Percentiles rank a stretch among this genome's conserved stretches.
phyloP scores from a whole-genome alignment of 2,797 vertebrate genomes.

The Catostomus latipinnis region DNA sequence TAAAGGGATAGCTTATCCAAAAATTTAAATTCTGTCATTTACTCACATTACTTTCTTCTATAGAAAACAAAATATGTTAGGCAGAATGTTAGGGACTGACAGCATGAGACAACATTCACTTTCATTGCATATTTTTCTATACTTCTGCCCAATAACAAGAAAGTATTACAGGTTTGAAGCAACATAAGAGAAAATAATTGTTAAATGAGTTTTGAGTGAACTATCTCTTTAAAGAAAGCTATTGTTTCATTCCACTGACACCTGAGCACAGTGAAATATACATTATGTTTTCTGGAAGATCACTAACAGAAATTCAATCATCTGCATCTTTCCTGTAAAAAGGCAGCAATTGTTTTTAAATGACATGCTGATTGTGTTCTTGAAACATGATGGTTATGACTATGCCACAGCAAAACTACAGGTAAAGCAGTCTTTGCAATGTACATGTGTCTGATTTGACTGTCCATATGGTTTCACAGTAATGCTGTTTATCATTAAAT shows the following conservation, averaged over 20 bases:
- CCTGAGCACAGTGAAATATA: not conserved
- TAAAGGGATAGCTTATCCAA: not conserved
- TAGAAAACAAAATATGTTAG: no score
- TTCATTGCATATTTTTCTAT: no score
- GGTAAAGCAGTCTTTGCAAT: not conserved
- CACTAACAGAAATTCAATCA: conserved; percentile 61
- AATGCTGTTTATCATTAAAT: conserved; percentile 1
- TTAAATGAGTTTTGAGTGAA: no score
- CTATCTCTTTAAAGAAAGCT: no score
- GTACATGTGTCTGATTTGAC: not conserved
- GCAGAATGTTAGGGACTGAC: no score
- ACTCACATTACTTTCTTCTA: no score
- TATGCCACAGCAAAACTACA: not conserved
- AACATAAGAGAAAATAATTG: no score
- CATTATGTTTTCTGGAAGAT: conserved; percentile 17
- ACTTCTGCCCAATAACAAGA: no score
- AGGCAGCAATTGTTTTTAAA: not conserved
- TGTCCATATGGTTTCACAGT: conserved; percentile 9
- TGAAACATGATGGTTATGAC: not conserved
- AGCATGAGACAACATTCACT: no score
- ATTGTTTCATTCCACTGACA: not conserved
- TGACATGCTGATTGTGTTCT: not conserved
- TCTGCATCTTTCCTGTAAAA: conserved; percentile 5
- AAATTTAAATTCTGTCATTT: no score
- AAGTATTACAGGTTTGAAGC: no score